Percentiles rank a stretch among this genome's conserved stretches.
These are phyloP conservation scores for Ctenodactylus gundi DNA, from an alignment of 2,113 vertebrate genomes.

Conservation along the genomic window DNA sequence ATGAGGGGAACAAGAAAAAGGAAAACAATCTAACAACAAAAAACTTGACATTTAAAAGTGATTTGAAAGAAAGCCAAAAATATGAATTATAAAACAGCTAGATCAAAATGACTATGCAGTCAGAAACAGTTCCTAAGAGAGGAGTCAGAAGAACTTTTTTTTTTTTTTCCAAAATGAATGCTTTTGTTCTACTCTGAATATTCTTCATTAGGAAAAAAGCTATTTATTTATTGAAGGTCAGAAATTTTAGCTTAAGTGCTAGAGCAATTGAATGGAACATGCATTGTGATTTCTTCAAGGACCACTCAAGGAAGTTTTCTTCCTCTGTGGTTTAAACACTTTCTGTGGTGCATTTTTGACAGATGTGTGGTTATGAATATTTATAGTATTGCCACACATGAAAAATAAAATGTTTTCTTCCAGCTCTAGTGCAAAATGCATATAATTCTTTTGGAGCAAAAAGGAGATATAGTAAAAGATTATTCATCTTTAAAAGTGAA, in stretches of 20 bases:
- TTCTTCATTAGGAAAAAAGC: slow-evolving; percentile 45
- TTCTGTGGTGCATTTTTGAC: slow-evolving; percentile 40
- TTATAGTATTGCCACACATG: slow-evolving; percentile 65
- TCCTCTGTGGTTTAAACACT: slow-evolving; percentile 27
- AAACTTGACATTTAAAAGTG: slow-evolving; percentile 67
- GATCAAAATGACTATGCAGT: slow-evolving; percentile 44
- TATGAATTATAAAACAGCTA: slow-evolving; percentile 37
- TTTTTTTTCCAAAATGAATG: slow-evolving; percentile 27
- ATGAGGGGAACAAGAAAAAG: background rate
- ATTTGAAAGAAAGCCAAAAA: slow-evolving; percentile 56
- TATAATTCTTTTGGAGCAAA: slow-evolving; percentile 36
- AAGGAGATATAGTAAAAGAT: background rate
- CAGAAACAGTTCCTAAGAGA: slow-evolving; percentile 32
- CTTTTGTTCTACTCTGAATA: slow-evolving; percentile 46
- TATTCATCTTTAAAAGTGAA: slow-evolving; percentile 52
- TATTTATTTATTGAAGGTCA: slow-evolving; percentile 67
- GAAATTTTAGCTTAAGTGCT: slow-evolving; percentile 58
- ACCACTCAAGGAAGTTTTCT: slow-evolving; percentile 43
- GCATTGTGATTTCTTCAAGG: slow-evolving; percentile 61
- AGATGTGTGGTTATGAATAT: slow-evolving; percentile 63
- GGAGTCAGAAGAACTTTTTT: slow-evolving; percentile 30
- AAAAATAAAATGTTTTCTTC: slow-evolving; percentile 59
- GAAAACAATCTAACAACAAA: slow-evolving; percentile 24
- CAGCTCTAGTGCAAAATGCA: slow-evolving; percentile 49
- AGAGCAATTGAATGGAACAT: background rate